Conservation (phyloP, 1,140 invertebrate genomes). For the Drepana arcuata region DNA sequence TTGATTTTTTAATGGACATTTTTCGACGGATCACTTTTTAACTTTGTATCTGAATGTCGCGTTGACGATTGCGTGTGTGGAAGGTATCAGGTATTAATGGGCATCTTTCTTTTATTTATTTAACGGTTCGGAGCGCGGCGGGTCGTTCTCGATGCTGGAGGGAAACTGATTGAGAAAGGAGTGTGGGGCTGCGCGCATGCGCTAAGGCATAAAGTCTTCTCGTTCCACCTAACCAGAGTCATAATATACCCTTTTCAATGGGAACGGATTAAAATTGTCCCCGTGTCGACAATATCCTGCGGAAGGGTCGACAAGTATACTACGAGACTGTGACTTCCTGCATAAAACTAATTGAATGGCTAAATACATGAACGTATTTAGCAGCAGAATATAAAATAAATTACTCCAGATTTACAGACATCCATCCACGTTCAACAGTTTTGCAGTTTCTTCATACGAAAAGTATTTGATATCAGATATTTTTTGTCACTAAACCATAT, state of each 20-base stretch:
- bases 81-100: too few relatives aligned
- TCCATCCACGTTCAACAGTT: too few relatives aligned
- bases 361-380: too few relatives aligned
- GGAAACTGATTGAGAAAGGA: conserved; percentile 33
- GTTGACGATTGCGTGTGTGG: too few relatives aligned
- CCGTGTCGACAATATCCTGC: neutral
- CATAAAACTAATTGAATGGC: too few relatives aligned
- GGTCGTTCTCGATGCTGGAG: conserved; percentile 41
- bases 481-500: too few relatives aligned
- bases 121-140: conserved; percentile 18
- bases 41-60: too few relatives aligned
- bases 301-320: neutral
- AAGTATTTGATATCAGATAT: too few relatives aligned
- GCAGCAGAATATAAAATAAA: too few relatives aligned
- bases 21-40: too few relatives aligned
- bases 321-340: neutral
- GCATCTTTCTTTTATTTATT: conserved; percentile 15
- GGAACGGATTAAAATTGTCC: conserved; percentile 18
- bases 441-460: too few relatives aligned
- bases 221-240: conserved; percentile 11
- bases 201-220: conserved; percentile 8
- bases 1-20: conserved; percentile 27
- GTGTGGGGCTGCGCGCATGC: conserved; percentile 37
- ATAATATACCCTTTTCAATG: conserved; percentile 15
- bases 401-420: too few relatives aligned